phyloP scores from a whole-genome alignment of 2,888 invertebrate genomes.

The Acronicta aceris region DNA sequence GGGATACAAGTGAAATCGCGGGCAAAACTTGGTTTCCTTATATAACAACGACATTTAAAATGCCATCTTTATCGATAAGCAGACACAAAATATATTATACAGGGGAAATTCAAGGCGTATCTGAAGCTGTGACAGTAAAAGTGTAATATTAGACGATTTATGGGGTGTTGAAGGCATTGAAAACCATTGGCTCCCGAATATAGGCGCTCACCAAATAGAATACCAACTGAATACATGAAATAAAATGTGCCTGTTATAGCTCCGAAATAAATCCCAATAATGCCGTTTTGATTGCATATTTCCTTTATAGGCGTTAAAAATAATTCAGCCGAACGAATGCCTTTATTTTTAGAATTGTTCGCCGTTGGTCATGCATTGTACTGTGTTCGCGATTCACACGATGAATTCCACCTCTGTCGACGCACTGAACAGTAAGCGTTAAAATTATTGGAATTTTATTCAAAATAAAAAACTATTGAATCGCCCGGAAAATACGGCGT shows the following conservation, averaged over 20 bases:
- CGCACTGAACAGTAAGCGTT: conserved; percentile 68
- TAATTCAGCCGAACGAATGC: conserved; percentile 36
- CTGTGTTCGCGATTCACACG: conserved; percentile 55
- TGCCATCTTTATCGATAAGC: conserved; percentile 17
- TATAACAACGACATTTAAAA: conserved; percentile 15
- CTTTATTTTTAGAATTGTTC: conserved; percentile 57
- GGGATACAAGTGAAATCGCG: too few species aligned
- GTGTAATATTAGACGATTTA: conserved; percentile 75
- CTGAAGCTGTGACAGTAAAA: conserved; percentile 66
- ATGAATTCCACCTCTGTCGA: conserved; percentile 70
- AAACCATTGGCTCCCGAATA: conserved; percentile 69
- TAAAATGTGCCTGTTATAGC: conserved; percentile 43
- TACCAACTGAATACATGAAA: conserved; percentile 56
- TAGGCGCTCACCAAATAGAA: conserved; percentile 66
- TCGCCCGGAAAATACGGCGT: conserved; percentile 43
- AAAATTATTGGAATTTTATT: conserved; percentile 80
- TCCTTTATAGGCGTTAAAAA: conserved; percentile 50
- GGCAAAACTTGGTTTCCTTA: conserved; percentile 22
- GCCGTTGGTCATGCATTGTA: conserved; percentile 44
- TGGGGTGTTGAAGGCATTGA: conserved; percentile 69
- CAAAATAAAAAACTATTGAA: conserved; percentile 77
- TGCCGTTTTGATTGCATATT: conserved; percentile 45
- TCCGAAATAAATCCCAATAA: conserved; percentile 39
- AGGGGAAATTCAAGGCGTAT: conserved; percentile 47
- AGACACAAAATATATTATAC: conserved; percentile 21